These are phyloP conservation scores for Amphilophus citrinellus DNA, from an alignment of 2,113 vertebrate genomes.

Conservation along the genomic window DNA sequence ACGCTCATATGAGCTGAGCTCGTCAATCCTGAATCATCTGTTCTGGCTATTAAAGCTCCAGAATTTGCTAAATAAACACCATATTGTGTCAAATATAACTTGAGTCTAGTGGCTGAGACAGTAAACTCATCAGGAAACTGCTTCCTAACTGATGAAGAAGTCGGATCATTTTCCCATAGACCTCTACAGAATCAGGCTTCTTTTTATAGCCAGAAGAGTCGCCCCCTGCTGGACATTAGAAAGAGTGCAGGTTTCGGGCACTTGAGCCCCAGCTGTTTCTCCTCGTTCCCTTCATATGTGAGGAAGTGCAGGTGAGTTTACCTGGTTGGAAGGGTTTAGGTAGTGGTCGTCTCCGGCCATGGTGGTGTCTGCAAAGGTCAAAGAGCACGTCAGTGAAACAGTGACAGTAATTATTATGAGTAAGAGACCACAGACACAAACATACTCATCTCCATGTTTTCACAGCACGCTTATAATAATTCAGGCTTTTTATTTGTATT, in stretches of 20 bases:
- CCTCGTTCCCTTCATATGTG: too few relatives aligned
- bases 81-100: neutral
- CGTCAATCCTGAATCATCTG: neutral
- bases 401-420: neutral
- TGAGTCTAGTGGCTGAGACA: neutral
- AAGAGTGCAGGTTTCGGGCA: too few relatives aligned
- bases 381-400: neutral
- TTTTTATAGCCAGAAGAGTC: neutral
- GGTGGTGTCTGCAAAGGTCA: constrained; percentile 53
- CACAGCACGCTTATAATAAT: neutral
- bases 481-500: neutral
- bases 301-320: constrained; percentile 21
- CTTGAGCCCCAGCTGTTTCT: too few relatives aligned
- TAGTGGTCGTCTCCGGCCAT: constrained; percentile 78
- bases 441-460: neutral
- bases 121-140: neutral
- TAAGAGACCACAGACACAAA: neutral
- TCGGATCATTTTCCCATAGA: neutral
- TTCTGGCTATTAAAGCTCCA: neutral
- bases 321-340: constrained; percentile 60
- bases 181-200: neutral
- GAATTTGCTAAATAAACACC: neutral
- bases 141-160: neutral
- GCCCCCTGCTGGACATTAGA: neutral
- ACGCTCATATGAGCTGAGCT: too few relatives aligned